Conservation (phyloP, 2,888 invertebrate species). For the Tyria jacobaeae region DNA sequence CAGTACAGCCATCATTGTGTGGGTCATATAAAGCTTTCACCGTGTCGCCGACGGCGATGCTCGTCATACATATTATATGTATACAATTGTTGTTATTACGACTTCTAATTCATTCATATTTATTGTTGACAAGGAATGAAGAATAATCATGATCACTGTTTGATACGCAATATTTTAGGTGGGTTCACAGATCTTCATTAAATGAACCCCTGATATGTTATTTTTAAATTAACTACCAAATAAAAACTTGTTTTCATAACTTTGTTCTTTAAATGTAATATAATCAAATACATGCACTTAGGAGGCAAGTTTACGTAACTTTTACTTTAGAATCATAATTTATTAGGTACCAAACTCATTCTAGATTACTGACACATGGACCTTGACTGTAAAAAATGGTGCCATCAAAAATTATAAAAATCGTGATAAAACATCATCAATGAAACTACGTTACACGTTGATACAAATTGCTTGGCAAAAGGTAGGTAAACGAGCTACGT, state of each 20-base stretch:
- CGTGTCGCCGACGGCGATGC: constrained; percentile 60
- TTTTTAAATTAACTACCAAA: no score
- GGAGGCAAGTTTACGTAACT: not conserved
- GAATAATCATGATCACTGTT: no score
- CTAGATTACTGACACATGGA: not conserved
- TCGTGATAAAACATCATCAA: constrained; percentile 31
- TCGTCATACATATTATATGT: constrained; percentile 61
- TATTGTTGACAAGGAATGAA: constrained; percentile 59
- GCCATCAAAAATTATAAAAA: constrained; percentile 31
- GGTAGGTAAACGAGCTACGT: constrained; percentile 7
- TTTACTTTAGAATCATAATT: not conserved
- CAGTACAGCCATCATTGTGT: constrained; percentile 48
- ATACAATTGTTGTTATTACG: constrained; percentile 52
- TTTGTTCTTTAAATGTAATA: not conserved
- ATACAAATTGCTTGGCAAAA: constrained; percentile 25
- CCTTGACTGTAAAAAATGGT: constrained; percentile 30
- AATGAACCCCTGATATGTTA: no score
- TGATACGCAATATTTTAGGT: no score
- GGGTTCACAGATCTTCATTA: no score
- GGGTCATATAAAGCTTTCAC: constrained; percentile 78
- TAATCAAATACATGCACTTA: constrained; percentile 22
- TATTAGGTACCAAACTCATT: not conserved
- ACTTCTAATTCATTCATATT: constrained; percentile 55
- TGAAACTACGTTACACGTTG: constrained; percentile 25
- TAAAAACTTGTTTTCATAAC: no score